These are phyloP conservation scores for Drosophila tropicalis DNA, from an alignment of 1,140 invertebrate genomes.

Conservation along the genomic window DNA sequence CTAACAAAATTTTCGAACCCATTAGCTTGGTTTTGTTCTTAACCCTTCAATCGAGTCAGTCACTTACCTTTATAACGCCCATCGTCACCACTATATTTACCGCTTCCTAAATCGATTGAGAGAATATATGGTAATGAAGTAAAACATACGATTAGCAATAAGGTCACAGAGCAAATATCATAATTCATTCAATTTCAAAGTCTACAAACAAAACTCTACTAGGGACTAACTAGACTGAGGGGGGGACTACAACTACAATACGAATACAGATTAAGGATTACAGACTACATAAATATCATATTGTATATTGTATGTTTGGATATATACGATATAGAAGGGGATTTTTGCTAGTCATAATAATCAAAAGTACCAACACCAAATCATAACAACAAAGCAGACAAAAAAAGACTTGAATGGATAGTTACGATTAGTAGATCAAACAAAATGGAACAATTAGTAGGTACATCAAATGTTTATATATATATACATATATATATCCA, in stretches of 20 bases:
- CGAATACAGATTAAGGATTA: conserved; percentile 13
- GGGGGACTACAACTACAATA: conserved; percentile 18
- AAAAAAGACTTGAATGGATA: conserved; percentile 41
- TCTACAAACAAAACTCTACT: conserved; percentile 53
- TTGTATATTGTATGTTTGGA: not conserved
- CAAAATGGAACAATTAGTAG: conserved; percentile 14
- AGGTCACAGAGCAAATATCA: not conserved
- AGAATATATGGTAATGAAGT: conserved; percentile 46
- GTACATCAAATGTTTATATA: no score
- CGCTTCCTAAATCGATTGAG: conserved; percentile 50
- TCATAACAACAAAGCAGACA: conserved; percentile 51
- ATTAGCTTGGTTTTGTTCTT: not conserved
- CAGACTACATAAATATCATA: not conserved
- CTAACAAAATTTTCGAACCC: conserved; percentile 23
- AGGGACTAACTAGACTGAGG: conserved; percentile 37
- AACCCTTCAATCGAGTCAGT: no score
- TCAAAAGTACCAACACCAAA: conserved; percentile 38
- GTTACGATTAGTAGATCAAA: conserved; percentile 24
- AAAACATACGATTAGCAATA: conserved; percentile 59
- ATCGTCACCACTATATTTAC: conserved; percentile 67
- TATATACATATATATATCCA: not conserved
- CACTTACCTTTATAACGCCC: conserved; percentile 74
- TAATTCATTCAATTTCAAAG: conserved; percentile 30
- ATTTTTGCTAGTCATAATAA: conserved; percentile 1
- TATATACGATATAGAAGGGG: conserved; percentile 10